These are phyloP conservation scores for Euura lappo DNA, from an alignment of 1,140 invertebrate genomes.

Conservation along the genomic window DNA sequence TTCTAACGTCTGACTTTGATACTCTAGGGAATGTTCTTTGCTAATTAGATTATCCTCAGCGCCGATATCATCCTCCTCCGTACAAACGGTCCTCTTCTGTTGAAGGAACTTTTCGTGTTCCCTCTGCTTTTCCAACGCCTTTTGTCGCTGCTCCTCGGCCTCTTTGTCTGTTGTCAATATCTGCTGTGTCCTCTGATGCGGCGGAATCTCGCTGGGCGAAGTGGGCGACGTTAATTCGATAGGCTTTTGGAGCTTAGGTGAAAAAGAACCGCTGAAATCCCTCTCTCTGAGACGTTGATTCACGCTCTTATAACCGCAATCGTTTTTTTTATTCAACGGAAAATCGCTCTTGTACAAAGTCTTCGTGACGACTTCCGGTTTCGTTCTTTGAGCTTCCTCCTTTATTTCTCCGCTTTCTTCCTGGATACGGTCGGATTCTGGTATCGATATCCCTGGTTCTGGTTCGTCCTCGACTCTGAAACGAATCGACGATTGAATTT, in stretches of 20 bases:
- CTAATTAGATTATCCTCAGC: constrained; percentile 35
- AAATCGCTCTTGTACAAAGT: background rate
- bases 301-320: constrained; percentile 4
- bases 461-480: no score
- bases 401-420: no score
- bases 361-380: background rate
- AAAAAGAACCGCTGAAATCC: background rate
- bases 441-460: no score
- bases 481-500: no score
- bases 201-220: background rate
- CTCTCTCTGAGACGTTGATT: background rate
- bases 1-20: constrained; percentile 45
- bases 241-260: background rate
- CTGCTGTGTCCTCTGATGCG: background rate
- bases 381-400: background rate
- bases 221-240: no score
- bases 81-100: constrained; percentile 4
- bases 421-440: no score
- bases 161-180: constrained; percentile 4
- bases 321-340: background rate
- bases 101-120: constrained; percentile 10
- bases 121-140: constrained; percentile 9
- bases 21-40: constrained; percentile 43
- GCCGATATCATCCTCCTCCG: constrained; percentile 18
- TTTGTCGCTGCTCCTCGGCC: constrained; percentile 16